A percentile compares a stretch with the other conserved stretches of the same genome.
phyloP scores from a whole-genome alignment of 2,113 vertebrate species.

The Stigmatopora argus region DNA sequence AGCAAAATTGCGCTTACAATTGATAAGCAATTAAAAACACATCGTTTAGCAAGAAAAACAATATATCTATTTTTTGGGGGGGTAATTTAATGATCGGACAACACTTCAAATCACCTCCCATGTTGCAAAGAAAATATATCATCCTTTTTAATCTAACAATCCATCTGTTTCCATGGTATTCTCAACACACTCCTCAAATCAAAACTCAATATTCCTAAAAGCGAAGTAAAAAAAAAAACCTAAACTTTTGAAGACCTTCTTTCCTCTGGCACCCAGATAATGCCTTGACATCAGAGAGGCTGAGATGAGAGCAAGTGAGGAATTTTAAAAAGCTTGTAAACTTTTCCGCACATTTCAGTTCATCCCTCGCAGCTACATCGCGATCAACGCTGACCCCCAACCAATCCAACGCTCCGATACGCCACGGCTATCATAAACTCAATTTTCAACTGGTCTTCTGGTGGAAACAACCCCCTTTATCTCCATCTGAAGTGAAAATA shows the following conservation, averaged over 20 bases:
- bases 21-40: no score
- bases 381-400: slow-evolving; percentile 2
- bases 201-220: neutral
- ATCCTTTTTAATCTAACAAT: neutral
- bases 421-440: slow-evolving; percentile 9
- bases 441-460: slow-evolving; percentile 15
- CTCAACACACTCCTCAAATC: neutral
- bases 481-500: slow-evolving; percentile 12
- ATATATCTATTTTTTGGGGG: no score
- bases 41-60: no score
- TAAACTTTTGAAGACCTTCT: neutral
- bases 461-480: slow-evolving; percentile 7
- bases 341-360: slow-evolving; percentile 3
- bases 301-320: neutral
- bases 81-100: no score
- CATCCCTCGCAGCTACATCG: neutral
- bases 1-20: neutral
- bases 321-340: neutral
- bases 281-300: neutral
- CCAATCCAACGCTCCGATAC: slow-evolving; percentile 1
- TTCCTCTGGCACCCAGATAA: neutral
- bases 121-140: neutral
- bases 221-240: no score
- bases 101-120: neutral
- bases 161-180: neutral